Evolutionary conservation across 2,113 vertebrate genomes (phyloP), one percentile per base, ranked within the genome.

Genomic region (Proterorhinus semilunaris): DNA sequence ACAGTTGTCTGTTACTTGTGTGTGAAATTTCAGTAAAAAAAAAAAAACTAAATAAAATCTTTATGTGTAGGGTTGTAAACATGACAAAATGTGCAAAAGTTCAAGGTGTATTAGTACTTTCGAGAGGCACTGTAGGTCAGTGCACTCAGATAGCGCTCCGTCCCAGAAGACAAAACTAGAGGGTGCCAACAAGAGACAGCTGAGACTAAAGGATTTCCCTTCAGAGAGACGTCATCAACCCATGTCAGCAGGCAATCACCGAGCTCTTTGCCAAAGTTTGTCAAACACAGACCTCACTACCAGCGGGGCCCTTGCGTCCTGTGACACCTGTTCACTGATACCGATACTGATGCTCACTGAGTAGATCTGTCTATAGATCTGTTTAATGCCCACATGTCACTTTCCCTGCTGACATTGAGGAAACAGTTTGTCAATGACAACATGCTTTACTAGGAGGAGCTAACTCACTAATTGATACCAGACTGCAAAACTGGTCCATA

Each of bases 151-250:
- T 85, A 54, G 66, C n/a, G 1, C 62, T 69, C 50, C 77, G 64
- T 68, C 80, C 57, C 16, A 52, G 12, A 1, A 13, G 72, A 64
- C 21, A 58, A 1, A 0, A n/a, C 21, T 13, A 10, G 48, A 43
- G 65, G 57, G 53, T 80, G 88, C 85, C 85, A 89, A 52, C 65
- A 46, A 64, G 77, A 64, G 81, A 79, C 85, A 82, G 84, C 73
- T 80, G 79, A 87, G 65, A 58, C 61, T 79, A 71, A 78, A 10
- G 78, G 87, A 84, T 83, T 86, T 83, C 72, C 83, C 82, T 72
- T 57, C 53, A 36, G 0, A 49, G 71, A 83, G 80, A 89, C 74
- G 81, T 87, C 82, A 88, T 42, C 0, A 9, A 68, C 17, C 5
- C 62, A 51, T 57, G 13, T 81, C 82, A 69, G 0, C 11, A 7